Base-by-base conservation (phyloP, 2,797 vertebrate genomes). In the Sitta carolinensis region DNA sequence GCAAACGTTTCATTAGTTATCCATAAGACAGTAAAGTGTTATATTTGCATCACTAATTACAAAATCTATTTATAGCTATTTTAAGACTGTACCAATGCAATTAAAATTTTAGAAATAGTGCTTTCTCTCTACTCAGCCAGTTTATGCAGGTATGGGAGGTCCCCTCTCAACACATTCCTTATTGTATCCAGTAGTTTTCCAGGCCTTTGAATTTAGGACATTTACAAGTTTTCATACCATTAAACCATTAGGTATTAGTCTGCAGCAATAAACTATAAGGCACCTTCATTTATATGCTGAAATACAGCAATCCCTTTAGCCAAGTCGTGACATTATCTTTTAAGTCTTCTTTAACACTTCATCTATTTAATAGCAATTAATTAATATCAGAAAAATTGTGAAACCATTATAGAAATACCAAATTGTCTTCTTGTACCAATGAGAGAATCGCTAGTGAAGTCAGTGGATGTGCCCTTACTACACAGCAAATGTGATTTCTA, bases 81-180 rank as follows among this genome's bases (percentile, higher is more conserved):
- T 73, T 74, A 94, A 88, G 64, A 27, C 54, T 93, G 43, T 88
- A 94, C 47, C 69, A 23, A 78, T 38, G 66, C 42, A 92, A 91
- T 93, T 86, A 90, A 90, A 77, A 58, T 54, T 80, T 86, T 47
- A 79, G 12, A 97, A 96, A 83, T 63, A 86, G 69, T 79, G 8
- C 50, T 84, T 88, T 90, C 78, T 89, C 40, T 91, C 30, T 48
- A 77, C 69, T 94, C 59, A 69, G 22, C 40, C 8, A 34, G 57
- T 74, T 91, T 54, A 93, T n/a, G 47, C n/a, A 82, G 72, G 23
- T 78, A 86, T 90, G 27, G 74, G 22, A 83, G 40, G 34, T 87
- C 26, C 22, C 11, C 5, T 38, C 29, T 32, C 70, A 92, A 85
- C 29, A 87, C 9, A 72, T 88, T 79, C 27, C 16, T 78, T 63